A percentile compares a stretch with the other conserved stretches of the same genome.
Conservation (phyloP, 2,888 invertebrate species). For the Nomada ferruginata region DNA sequence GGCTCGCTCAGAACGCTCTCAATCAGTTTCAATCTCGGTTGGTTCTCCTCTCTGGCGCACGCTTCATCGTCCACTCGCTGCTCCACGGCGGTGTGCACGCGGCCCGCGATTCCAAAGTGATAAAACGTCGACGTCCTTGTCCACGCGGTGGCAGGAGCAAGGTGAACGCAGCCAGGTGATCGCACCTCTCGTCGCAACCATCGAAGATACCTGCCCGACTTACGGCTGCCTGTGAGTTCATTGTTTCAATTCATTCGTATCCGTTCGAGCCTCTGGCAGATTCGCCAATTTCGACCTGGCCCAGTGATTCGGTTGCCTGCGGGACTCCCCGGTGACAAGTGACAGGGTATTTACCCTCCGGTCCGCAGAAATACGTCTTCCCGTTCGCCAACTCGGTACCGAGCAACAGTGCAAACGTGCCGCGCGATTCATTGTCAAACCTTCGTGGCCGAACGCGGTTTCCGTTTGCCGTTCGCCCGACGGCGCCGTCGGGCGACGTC, state of each 20-base stretch:
- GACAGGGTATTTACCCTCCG: too few species aligned
- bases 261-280: too few species aligned
- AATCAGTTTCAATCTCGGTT: slow-evolving; percentile 74
- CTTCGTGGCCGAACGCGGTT: background rate
- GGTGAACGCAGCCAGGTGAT: background rate
- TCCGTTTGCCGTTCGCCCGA: background rate
- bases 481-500: slow-evolving; percentile 5
- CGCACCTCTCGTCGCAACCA: too few species aligned
- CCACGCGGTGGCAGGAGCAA: background rate
- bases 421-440: too few species aligned
- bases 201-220: background rate
- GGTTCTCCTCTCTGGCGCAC: slow-evolving; percentile 68
- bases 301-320: background rate
- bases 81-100: slow-evolving; percentile 18
- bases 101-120: slow-evolving; percentile 20
- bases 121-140: background rate
- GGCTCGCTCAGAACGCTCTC: slow-evolving; percentile 35
- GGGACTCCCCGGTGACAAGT: too few species aligned
- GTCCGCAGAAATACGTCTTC: too few species aligned
- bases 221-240: background rate
- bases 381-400: too few species aligned
- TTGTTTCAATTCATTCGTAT: too few species aligned
- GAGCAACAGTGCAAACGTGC: too few species aligned
- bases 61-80: slow-evolving; percentile 20
- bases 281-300: background rate